Conservation (phyloP, 2,888 invertebrate species). For the Sminthurides aquaticus region DNA sequence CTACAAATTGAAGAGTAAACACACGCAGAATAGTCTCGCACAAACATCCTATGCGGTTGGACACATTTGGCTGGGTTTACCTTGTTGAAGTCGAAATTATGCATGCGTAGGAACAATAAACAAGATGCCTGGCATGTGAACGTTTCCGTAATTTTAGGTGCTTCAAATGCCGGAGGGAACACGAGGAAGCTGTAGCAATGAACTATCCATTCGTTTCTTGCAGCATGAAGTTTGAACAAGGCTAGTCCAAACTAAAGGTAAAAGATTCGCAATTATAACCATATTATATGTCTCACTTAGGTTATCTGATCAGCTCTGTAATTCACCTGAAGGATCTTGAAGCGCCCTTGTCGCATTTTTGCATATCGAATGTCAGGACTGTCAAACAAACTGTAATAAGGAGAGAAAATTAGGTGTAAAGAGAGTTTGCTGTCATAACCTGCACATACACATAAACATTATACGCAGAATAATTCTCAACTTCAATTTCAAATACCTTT, state of each 20-base stretch:
- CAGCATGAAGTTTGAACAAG: constrained; percentile 55
- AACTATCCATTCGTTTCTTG: constrained; percentile 55
- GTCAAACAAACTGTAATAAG: constrained; percentile 55
- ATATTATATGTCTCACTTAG: background rate
- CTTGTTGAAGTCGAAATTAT: constrained; percentile 63
- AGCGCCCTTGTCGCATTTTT: constrained; percentile 47
- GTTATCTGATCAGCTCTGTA: background rate
- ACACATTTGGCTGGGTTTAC: too few species aligned
- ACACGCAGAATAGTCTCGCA: too few species aligned
- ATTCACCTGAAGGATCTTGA: constrained; percentile 16
- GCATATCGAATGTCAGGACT: constrained; percentile 52
- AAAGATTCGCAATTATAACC: constrained; percentile 48
- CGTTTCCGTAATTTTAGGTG: constrained; percentile 51
- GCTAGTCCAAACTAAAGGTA: constrained; percentile 65
- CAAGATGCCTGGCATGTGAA: constrained; percentile 60
- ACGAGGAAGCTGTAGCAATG: constrained; percentile 61
- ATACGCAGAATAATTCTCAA: background rate
- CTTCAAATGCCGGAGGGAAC: constrained; percentile 58
- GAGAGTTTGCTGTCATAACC: background rate
- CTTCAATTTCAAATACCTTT: constrained; percentile 49
- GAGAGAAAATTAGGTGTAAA: constrained; percentile 24
- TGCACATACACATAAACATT: too few species aligned
- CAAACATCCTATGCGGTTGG: background rate
- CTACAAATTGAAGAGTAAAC: background rate
- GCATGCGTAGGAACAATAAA: constrained; percentile 55